These are phyloP conservation scores for Paraescarpia echinospica DNA, from an alignment of 1,140 invertebrate species.

Conservation along the genomic window DNA sequence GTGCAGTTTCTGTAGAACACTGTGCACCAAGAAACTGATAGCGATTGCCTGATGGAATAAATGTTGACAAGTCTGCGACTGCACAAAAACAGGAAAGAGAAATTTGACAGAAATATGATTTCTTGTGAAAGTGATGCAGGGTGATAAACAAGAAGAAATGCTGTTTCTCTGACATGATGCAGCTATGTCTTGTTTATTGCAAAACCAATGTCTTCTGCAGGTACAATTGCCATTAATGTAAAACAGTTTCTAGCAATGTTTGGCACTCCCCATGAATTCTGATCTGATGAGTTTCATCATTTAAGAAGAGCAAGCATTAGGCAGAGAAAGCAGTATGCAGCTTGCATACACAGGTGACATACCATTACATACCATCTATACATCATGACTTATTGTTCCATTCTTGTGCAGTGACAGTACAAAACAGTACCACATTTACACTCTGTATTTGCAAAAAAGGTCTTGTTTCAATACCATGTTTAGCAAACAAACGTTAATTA, in stretches of 20 bases:
- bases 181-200: neutral
- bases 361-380: neutral
- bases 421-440: neutral
- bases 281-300: neutral
- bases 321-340: neutral
- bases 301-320: neutral
- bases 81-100: neutral
- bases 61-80: neutral
- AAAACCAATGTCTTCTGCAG: neutral
- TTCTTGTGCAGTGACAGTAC: neutral
- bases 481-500: neutral
- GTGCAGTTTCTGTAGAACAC: neutral
- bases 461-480: neutral
- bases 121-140: neutral
- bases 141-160: neutral
- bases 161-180: neutral
- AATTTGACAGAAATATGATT: neutral
- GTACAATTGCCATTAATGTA: neutral
- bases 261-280: neutral
- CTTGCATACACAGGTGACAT: neutral
- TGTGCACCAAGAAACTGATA: neutral
- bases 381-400: neutral
- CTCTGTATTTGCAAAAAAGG: neutral
- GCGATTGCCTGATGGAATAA: neutral
- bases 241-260: neutral